A percentile compares a stretch with the other conserved stretches of the same genome.
These are phyloP conservation scores for Malacoraja senta DNA, from an alignment of 2,797 vertebrate species.

Conservation along the genomic window DNA sequence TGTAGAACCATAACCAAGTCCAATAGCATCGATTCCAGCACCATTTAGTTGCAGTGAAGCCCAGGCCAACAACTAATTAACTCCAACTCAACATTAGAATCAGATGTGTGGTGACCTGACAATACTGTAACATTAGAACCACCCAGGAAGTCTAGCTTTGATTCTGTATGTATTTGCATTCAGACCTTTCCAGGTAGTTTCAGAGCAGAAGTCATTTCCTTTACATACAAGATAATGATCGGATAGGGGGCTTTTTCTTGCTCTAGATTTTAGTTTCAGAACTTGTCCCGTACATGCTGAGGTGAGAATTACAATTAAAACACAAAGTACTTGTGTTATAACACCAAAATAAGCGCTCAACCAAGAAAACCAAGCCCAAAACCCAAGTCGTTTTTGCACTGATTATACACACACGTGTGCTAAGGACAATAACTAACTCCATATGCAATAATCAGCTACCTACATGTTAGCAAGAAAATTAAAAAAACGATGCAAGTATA, in stretches of 20 bases:
- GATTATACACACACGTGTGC: no score
- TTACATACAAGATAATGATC: background rate
- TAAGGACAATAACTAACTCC: no score
- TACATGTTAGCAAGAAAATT: no score
- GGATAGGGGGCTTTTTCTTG: background rate
- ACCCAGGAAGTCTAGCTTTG: background rate
- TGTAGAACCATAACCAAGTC: background rate
- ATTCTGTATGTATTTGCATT: background rate
- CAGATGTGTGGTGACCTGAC: background rate
- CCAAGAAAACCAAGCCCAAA: no score
- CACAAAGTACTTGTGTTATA: no score
- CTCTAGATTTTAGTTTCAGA: background rate
- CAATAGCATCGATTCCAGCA: background rate
- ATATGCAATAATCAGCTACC: no score
- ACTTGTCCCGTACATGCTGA: background rate
- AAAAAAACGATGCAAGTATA: no score
- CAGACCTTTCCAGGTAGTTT: background rate
- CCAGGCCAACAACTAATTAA: background rate
- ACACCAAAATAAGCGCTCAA: no score
- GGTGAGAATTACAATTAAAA: no score
- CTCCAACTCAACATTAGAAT: background rate
- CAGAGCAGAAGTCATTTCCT: no score
- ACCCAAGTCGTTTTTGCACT: no score
- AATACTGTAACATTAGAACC: background rate
- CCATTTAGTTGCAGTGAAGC: background rate